phyloP scores from a whole-genome alignment of 2,888 invertebrate species.

The Ptychoptera albimana region DNA sequence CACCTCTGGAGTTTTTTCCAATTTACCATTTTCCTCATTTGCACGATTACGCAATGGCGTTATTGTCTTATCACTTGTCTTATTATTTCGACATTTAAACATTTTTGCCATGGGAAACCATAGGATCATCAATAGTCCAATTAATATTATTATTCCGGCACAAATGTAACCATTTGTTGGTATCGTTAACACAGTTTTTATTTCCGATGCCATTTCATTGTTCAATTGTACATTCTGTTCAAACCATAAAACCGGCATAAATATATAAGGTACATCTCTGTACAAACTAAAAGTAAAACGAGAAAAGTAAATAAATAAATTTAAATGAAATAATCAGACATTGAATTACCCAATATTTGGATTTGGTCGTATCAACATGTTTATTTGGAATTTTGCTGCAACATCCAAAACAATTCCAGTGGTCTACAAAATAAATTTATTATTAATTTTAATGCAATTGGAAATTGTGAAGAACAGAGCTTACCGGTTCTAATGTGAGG shows the following conservation, averaged over 20 bases:
- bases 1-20: constrained; percentile 16
- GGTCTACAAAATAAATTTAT: constrained; percentile 32
- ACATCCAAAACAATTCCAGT: constrained; percentile 63
- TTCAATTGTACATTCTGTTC: constrained; percentile 48
- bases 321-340: constrained; percentile 1
- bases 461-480: constrained; percentile 12
- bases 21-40: not conserved
- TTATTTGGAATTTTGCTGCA: constrained; percentile 62
- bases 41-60: not conserved
- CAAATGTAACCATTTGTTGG: constrained; percentile 36
- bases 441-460: not conserved
- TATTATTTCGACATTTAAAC: constrained; percentile 8
- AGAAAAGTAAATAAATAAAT: not conserved
- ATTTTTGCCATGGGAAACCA: constrained; percentile 20
- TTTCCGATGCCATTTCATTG: constrained; percentile 35
- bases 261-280: constrained; percentile 45
- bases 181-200: constrained; percentile 35
- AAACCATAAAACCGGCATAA: constrained; percentile 68
- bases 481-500: constrained; percentile 60
- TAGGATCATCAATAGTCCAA: constrained; percentile 30
- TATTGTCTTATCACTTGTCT: constrained; percentile 1
- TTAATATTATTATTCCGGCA: constrained; percentile 30
- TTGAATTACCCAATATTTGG: constrained; percentile 45
- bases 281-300: constrained; percentile 39
- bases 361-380: constrained; percentile 52